Base-by-base conservation (phyloP, 1,140 invertebrate genomes). In the Homarus americanus region DNA sequence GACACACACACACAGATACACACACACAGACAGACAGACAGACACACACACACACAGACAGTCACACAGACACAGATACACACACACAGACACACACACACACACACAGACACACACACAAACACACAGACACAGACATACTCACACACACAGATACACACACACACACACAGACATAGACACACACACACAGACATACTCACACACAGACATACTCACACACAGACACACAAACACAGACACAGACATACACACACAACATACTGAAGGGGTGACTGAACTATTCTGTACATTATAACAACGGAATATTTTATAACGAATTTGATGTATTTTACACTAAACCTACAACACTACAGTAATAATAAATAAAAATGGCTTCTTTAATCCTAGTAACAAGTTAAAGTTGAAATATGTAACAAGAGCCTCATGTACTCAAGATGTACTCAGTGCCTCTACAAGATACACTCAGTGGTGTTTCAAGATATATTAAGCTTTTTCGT, bases 1-100 rank as follows among this genome's bases (percentile, higher is more conserved):
- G 7, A 36, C 75, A 78, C 75, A 78, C 75, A 78, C 75, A 78
- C 75, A 40, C 75, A 78, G 0, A 78, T 32, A 78, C 75, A 78
- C 75, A 78, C 75, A 78, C 75, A 78, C 36, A 82, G 0, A 58
- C 36, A 82, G 15, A 53, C 36, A 82, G 15, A 49, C 15, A 49
- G 15, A 49, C 0, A 82, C 36, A 82, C 15, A 49, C 15, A 49
- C 40, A 63, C 20, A 76, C 28, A 78, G 10, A n/a, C 44, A 82
- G 28, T 20, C 36, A 84, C 38, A 24, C 66, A 69, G 32, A 17
- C 49, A 69, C 82, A 34, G 41, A 83, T 28, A 66, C 49, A 83
- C 82, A 34, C 49, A 63, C 49, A 34, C 82, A 83, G 12, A 66
- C 63, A 84, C 63, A 63, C 34, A 84, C 63, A 66, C 34, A 69